Evolutionary conservation across 2,888 invertebrate species (phyloP).

Genomic region (Ichneumoninae sp.): DNA sequence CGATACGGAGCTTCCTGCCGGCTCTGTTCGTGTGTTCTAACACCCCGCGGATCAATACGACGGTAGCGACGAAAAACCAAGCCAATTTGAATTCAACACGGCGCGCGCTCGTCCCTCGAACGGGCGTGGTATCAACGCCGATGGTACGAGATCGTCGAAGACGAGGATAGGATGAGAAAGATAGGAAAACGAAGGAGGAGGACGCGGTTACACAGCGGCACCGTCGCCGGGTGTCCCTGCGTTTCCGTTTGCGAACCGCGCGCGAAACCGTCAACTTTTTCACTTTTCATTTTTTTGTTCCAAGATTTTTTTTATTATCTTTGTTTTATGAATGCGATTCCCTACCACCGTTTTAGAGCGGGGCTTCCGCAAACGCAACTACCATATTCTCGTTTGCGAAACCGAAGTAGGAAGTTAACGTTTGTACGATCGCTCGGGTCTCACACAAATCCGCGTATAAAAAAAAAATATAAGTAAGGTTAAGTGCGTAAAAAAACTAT

Average conservation of each 20-base stretch:
- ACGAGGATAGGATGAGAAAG: constrained; percentile 20
- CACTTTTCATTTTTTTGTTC: not conserved
- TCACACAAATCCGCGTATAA: constrained; percentile 1
- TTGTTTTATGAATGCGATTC: constrained; percentile 27
- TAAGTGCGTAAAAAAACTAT: no score
- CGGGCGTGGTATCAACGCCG: constrained; percentile 37
- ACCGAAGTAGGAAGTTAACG: constrained; percentile 37
- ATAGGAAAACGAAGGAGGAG: constrained; percentile 10
- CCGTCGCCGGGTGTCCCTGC: constrained; percentile 15
- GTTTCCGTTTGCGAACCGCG: constrained; percentile 27
- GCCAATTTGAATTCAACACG: constrained; percentile 60
- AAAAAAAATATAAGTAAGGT: no score
- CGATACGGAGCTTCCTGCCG: not conserved
- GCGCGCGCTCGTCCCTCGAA: constrained; percentile 28
- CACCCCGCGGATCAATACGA: constrained; percentile 49
- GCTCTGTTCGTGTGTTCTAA: not conserved
- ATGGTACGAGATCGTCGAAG: constrained; percentile 18
- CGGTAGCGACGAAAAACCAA: constrained; percentile 48
- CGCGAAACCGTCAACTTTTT: constrained; percentile 1
- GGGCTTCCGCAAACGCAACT: constrained; percentile 29
- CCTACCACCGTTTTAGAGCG: constrained; percentile 29
- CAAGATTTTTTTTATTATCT: not conserved
- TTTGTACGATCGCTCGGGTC: not conserved
- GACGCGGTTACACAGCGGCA: constrained; percentile 7
- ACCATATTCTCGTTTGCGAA: constrained; percentile 17